Evolutionary conservation across 1,140 invertebrate genomes (phyloP).

Genomic region (Hyposmocoma kahamanoa): DNA sequence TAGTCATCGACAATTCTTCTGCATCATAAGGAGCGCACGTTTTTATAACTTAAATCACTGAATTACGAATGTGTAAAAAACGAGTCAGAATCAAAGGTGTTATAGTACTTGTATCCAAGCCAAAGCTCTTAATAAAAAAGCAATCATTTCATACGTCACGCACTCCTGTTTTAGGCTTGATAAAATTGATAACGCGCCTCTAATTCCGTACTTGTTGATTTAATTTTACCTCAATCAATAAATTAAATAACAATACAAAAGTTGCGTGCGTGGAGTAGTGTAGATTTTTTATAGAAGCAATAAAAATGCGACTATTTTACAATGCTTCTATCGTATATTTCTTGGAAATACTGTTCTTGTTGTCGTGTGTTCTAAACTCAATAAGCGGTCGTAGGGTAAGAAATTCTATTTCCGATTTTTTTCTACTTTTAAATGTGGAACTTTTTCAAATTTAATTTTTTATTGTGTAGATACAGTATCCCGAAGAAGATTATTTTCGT

Average conservation of each 20-base stretch:
- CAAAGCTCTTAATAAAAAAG: no score
- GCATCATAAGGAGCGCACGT: no score
- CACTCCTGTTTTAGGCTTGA: no score
- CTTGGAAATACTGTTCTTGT: constrained; percentile 12
- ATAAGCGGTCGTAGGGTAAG: constrained; percentile 42
- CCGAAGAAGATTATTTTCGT: constrained; percentile 18
- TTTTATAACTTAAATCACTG: no score
- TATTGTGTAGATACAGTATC: constrained; percentile 3
- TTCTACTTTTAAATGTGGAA: neutral
- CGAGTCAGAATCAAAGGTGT: no score
- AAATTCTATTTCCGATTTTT: neutral
- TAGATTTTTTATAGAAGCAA: neutral
- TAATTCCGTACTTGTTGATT: constrained; percentile 34
- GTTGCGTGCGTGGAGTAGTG: neutral
- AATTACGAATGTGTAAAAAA: no score
- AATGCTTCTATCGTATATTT: neutral
- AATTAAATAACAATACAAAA: constrained; percentile 10
- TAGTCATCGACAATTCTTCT: no score
- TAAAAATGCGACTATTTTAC: neutral
- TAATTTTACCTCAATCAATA: constrained; percentile 12
- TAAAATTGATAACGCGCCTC: constrained; percentile 10
- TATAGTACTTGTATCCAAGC: no score
- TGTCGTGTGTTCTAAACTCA: constrained; percentile 22
- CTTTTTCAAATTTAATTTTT: neutral
- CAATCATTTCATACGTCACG: no score